Conservation (phyloP, 2,113 vertebrate genomes). For the Podilymbus podiceps region DNA sequence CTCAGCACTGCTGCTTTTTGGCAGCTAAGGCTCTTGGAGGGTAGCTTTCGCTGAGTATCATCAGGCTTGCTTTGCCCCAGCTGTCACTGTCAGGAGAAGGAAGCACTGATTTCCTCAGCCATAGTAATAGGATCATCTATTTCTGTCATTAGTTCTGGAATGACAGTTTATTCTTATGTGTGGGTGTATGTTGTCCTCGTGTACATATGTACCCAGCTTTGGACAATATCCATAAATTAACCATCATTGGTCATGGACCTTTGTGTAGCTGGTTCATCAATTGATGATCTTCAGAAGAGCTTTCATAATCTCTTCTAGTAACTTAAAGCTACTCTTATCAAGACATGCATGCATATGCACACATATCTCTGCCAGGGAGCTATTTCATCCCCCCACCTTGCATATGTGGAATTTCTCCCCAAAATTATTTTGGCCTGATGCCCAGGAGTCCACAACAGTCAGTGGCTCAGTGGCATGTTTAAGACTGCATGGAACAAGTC, state of each 20-base stretch:
- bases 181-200: background rate
- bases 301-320: background rate
- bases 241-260: background rate
- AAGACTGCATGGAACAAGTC: background rate
- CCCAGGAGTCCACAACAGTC: background rate
- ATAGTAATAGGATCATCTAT: background rate
- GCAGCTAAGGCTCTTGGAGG: background rate
- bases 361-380: background rate
- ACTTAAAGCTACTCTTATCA: background rate
- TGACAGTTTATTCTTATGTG: background rate
- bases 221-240: background rate
- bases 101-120: background rate
- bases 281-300: background rate
- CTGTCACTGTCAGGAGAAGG: background rate
- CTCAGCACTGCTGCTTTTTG: background rate
- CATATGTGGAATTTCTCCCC: constrained; percentile 2
- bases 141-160: background rate
- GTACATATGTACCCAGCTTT: background rate
- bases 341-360: background rate
- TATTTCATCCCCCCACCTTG: background rate
- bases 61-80: background rate
- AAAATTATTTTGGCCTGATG: background rate
- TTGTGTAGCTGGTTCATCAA: background rate
- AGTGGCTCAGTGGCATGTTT: background rate
- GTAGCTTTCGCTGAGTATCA: background rate